Percentiles rank a stretch among this genome's conserved stretches.
Conservation (phyloP, 2,797 vertebrate species). For the Silurus lanzhouensis region DNA sequence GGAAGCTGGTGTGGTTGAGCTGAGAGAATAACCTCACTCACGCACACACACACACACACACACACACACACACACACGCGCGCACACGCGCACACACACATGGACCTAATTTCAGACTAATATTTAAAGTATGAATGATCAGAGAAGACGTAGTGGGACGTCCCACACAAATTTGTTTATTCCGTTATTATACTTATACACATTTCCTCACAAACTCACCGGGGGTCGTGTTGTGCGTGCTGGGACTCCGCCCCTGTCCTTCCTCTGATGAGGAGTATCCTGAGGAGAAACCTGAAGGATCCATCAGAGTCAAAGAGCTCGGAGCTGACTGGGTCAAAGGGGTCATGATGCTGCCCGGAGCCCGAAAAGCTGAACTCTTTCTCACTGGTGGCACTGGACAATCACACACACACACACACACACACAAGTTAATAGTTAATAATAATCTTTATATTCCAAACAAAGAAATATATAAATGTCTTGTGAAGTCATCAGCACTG, state of each 20-base stretch:
- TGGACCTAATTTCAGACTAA: neutral
- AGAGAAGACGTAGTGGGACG: neutral
- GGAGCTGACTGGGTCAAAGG: neutral
- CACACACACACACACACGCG: neutral
- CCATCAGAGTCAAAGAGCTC: neutral
- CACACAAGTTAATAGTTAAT: too few relatives aligned
- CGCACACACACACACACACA: neutral
- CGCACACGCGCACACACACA: neutral
- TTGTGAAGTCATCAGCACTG: neutral
- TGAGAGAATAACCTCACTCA: neutral
- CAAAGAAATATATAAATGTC: too few relatives aligned
- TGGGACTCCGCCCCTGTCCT: slow-evolving; percentile 2
- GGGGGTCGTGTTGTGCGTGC: neutral
- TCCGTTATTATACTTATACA: too few relatives aligned
- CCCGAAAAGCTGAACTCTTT: neutral
- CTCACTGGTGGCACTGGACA: neutral
- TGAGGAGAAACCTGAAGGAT: slow-evolving; percentile 48
- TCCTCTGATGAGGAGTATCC: slow-evolving; percentile 59
- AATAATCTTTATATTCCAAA: too few relatives aligned
- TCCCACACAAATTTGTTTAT: too few relatives aligned
- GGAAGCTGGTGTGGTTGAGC: slow-evolving; percentile 32
- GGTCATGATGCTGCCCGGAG: neutral
- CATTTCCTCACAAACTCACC: slow-evolving; percentile 7
- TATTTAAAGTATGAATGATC: neutral
- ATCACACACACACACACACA: neutral